Percentiles rank a stretch among this genome's conserved stretches.
These are phyloP conservation scores for Aleadryas rufinucha DNA, from an alignment of 2,113 vertebrate genomes.

Conservation along the genomic window DNA sequence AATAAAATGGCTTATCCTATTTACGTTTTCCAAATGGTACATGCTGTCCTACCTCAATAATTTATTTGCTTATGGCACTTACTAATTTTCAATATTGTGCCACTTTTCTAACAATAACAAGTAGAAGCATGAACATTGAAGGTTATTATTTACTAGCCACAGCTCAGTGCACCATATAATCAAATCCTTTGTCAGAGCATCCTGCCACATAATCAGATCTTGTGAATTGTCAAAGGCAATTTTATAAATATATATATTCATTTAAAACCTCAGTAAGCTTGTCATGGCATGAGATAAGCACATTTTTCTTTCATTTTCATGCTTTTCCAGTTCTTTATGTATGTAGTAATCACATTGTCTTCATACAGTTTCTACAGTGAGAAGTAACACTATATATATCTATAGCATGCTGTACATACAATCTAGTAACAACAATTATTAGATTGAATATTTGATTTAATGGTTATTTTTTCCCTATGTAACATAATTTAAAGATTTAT, in stretches of 20 bases:
- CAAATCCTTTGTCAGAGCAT: conserved; percentile 72
- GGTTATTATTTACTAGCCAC: conserved; percentile 67
- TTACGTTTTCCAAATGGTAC: not conserved
- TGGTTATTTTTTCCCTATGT: not conserved
- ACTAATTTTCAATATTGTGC: conserved; percentile 54
- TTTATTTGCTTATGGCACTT: conserved; percentile 52
- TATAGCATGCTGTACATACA: not conserved
- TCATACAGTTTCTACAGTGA: conserved; percentile 6
- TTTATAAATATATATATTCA: conserved; percentile 70
- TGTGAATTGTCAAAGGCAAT: conserved; percentile 70
- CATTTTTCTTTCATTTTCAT: conserved; percentile 32
- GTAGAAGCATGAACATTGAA: conserved; percentile 32
- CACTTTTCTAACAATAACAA: conserved; percentile 56
- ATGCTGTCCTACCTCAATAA: conserved; percentile 13
- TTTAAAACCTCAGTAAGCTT: conserved; percentile 61
- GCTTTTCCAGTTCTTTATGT: conserved; percentile 25
- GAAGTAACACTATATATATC: not conserved
- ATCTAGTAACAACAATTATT: too few species aligned
- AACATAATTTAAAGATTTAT: not conserved
- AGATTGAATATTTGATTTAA: conserved; percentile 33
- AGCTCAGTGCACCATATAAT: conserved; percentile 71
- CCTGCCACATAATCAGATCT: conserved; percentile 71
- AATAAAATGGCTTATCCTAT: not conserved
- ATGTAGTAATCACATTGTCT: conserved; percentile 45
- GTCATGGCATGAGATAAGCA: conserved; percentile 18